Evolutionary conservation across 2,113 vertebrate genomes (phyloP).

Genomic region (Trinectes maculatus): DNA sequence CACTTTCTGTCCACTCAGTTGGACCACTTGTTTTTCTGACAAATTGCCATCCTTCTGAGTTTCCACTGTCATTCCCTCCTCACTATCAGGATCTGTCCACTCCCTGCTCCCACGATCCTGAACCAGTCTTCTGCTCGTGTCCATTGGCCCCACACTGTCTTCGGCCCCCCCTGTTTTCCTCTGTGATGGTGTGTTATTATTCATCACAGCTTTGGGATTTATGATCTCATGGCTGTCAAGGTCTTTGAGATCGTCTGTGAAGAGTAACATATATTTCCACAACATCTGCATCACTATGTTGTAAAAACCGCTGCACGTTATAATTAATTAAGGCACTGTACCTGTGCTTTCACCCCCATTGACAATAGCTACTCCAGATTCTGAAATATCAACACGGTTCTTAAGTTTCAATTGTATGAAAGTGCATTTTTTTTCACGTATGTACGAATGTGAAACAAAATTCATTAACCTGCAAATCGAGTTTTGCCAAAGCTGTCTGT

Average conservation of each 20-base stretch:
- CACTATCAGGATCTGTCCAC: slow-evolving; percentile 20
- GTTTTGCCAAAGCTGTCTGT: slow-evolving; percentile 41
- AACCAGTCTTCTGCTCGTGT: slow-evolving; percentile 10
- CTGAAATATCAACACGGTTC: too few species aligned
- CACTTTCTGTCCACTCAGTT: neutral
- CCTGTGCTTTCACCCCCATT: slow-evolving; percentile 44
- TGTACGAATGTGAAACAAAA: neutral
- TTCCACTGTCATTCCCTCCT: slow-evolving; percentile 9
- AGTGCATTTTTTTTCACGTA: neutral
- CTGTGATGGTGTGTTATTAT: slow-evolving; percentile 6
- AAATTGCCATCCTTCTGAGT: neutral
- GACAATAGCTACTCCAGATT: slow-evolving; percentile 10
- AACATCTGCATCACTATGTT: neutral
- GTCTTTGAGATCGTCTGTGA: slow-evolving; percentile 35
- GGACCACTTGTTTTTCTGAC: neutral
- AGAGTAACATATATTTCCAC: neutral
- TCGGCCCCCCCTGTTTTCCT: neutral
- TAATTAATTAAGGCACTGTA: neutral
- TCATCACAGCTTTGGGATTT: slow-evolving; percentile 11
- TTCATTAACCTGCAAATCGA: slow-evolving; percentile 44
- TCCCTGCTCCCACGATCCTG: slow-evolving; percentile 25
- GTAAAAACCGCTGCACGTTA: neutral
- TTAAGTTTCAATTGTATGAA: too few species aligned
- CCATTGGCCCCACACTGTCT: neutral
- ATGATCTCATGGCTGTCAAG: slow-evolving; percentile 61